Evolutionary conservation across 1,140 invertebrate genomes (phyloP).

Genomic region (Daktulosphaira vitifoliae): DNA sequence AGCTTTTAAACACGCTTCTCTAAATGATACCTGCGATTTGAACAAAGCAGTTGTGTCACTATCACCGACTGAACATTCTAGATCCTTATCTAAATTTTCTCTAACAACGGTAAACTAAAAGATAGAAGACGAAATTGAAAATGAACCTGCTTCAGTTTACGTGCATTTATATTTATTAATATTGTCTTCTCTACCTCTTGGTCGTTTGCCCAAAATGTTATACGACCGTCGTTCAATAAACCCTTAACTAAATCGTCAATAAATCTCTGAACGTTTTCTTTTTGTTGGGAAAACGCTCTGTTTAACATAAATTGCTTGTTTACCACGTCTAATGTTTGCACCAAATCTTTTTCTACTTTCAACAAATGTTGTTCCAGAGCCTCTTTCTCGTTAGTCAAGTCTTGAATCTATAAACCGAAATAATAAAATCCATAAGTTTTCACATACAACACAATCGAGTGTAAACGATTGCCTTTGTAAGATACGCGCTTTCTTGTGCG

Average conservation of each 20-base stretch:
- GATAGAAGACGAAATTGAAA: too few species aligned
- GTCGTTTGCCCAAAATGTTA: conserved; percentile 22
- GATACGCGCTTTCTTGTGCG: conserved; percentile 14
- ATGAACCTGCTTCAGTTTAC: too few species aligned
- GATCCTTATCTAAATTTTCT: conserved; percentile 6
- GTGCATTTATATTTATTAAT: too few species aligned
- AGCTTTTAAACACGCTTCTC: conserved; percentile 20
- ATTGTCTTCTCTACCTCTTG: conserved; percentile 6
- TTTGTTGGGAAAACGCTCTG: conserved; percentile 14
- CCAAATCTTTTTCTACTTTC: conserved; percentile 9
- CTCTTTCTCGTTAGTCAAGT: conserved; percentile 17
- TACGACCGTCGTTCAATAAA: conserved; percentile 5
- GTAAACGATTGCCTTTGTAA: neutral
- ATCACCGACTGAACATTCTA: neutral
- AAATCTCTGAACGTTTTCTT: conserved; percentile 7
- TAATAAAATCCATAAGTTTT: too few species aligned
- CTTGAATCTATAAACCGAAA: conserved; percentile 13
- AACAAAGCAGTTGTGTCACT: neutral
- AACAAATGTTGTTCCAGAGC: neutral
- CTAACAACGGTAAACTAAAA: conserved; percentile 24
- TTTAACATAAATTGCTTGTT: conserved; percentile 21
- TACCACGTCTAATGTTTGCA: conserved; percentile 5
- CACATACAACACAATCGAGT: too few species aligned
- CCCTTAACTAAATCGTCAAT: conserved; percentile 15
- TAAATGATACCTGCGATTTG: neutral